phyloP scores from a whole-genome alignment of 2,888 invertebrate genomes.

The Macropis europaea region DNA sequence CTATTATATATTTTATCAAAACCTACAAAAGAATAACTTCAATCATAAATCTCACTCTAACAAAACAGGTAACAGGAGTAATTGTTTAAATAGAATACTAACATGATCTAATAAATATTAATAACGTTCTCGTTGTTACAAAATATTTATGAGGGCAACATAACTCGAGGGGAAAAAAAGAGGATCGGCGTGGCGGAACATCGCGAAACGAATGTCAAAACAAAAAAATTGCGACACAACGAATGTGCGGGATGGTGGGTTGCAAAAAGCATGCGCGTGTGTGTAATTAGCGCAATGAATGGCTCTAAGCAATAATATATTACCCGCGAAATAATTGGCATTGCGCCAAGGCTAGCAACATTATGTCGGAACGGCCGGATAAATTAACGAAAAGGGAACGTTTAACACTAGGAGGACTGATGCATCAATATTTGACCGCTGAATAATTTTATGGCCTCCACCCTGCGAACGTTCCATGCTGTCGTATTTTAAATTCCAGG shows the following conservation, averaged over 20 bases:
- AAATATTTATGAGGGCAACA: too few relatives aligned
- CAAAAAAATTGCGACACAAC: background rate
- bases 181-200: too few relatives aligned
- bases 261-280: background rate
- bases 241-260: background rate
- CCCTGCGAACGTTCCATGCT: background rate
- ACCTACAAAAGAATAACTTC: too few relatives aligned
- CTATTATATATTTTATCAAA: too few relatives aligned
- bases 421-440: conserved; percentile 3
- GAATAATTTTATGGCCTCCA: conserved; percentile 18
- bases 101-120: too few relatives aligned
- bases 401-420: conserved; percentile 7
- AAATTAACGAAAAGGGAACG: conserved; percentile 21
- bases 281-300: conserved; percentile 34
- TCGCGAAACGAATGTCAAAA: too few relatives aligned
- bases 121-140: too few relatives aligned
- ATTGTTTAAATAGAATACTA: too few relatives aligned
- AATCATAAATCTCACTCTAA: too few relatives aligned
- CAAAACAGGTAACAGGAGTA: too few relatives aligned
- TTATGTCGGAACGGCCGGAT: conserved; percentile 10
- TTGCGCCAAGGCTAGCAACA: conserved; percentile 13
- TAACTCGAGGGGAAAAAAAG: too few relatives aligned
- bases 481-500: background rate
- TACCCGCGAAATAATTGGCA: conserved; percentile 19
- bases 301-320: conserved; percentile 25